phyloP scores from a whole-genome alignment of 2,113 vertebrate genomes.

The Zosterops borbonicus region DNA sequence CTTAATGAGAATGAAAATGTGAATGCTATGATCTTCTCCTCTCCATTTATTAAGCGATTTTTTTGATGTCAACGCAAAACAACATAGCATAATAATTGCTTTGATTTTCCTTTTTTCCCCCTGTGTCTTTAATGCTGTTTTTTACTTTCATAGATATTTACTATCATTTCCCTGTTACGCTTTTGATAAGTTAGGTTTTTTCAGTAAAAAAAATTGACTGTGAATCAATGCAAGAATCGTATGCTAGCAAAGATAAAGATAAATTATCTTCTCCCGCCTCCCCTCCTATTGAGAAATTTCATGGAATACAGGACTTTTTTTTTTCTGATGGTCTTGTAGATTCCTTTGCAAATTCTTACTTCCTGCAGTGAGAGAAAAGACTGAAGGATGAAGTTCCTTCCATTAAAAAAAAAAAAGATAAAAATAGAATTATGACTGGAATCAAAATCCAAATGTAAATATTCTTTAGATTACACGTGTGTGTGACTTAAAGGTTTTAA shows the following conservation, averaged over 20 bases:
- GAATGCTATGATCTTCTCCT: neutral
- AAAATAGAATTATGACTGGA: neutral
- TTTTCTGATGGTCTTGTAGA: neutral
- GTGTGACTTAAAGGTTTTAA: neutral
- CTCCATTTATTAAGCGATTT: neutral
- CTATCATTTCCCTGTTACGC: neutral
- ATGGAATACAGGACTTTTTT: neutral
- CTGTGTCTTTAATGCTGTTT: neutral
- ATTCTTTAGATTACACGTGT: neutral
- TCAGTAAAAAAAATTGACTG: neutral
- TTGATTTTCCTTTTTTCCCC: neutral
- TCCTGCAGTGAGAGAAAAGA: neutral
- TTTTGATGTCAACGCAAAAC: neutral
- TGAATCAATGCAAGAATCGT: neutral
- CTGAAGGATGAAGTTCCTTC: neutral
- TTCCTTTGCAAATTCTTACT: neutral
- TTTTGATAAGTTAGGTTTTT: neutral
- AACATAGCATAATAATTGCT: neutral
- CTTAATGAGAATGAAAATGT: neutral
- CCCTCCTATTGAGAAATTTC: neutral
- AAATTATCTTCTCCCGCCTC: neutral
- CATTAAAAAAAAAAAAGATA: neutral
- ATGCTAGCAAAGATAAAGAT: neutral
- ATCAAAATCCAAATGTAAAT: neutral
- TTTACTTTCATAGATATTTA: neutral